Evolutionary conservation across 2,113 vertebrate species (phyloP).

Genomic region (Gasterosteus aculeatus): DNA sequence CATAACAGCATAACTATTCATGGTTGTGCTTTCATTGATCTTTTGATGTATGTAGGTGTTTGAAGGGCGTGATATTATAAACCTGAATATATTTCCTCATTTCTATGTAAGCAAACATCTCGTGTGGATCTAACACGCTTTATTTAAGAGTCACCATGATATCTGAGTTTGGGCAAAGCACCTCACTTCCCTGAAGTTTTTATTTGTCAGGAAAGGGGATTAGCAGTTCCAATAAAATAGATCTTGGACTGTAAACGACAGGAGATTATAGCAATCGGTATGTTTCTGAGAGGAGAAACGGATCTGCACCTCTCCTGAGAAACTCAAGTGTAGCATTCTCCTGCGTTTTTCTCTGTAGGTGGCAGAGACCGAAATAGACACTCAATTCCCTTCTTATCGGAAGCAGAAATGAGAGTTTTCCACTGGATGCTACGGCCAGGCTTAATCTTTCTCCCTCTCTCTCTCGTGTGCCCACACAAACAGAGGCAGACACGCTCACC

Average conservation of each 20-base stretch:
- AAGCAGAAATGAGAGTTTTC: constrained; percentile 70
- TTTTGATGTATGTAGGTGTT: neutral
- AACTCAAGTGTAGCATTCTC: constrained; percentile 50
- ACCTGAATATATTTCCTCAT: neutral
- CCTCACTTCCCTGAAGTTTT: neutral
- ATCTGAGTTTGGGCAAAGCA: neutral
- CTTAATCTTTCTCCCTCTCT: constrained; percentile 62
- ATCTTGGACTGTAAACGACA: constrained; percentile 42
- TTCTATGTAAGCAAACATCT: neutral
- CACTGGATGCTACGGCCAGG: constrained; percentile 56
- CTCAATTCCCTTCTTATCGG: constrained; percentile 70
- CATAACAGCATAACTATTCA: neutral
- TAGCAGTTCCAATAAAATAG: constrained; percentile 28
- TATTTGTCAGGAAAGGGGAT: constrained; percentile 26
- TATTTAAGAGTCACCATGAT: neutral
- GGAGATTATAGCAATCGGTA: constrained; percentile 44
- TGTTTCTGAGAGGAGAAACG: constrained; percentile 47
- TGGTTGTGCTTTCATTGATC: neutral
- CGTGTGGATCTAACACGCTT: neutral
- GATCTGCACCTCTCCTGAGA: constrained; percentile 53
- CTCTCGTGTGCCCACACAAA: constrained; percentile 42
- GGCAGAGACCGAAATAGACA: constrained; percentile 70
- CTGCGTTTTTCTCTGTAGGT: constrained; percentile 62
- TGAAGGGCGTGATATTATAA: neutral
- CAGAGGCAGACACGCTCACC: constrained; percentile 54